Percentiles rank a stretch among this genome's conserved stretches.
Evolutionary conservation across 2,797 vertebrate species (phyloP).

Genomic region (Gallirallus australis): DNA sequence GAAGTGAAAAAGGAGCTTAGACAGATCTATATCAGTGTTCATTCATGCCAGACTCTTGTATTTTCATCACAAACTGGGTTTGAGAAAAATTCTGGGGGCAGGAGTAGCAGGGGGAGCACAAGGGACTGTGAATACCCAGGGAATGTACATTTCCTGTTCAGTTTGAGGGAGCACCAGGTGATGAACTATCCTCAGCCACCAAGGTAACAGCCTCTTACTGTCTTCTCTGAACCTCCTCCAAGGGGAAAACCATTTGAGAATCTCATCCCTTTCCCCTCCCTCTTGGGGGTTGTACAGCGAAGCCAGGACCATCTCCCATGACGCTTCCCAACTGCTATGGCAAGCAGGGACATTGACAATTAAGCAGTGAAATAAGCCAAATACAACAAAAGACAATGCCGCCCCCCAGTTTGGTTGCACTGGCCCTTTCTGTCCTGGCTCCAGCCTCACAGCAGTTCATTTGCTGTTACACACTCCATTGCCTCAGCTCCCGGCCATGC

Average conservation of each 20-base stretch:
- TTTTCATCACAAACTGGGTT: slow-evolving; percentile 10
- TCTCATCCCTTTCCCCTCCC: not conserved
- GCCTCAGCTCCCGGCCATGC: not conserved
- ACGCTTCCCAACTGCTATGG: not conserved
- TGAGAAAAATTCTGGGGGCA: slow-evolving; percentile 19
- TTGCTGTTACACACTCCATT: not conserved
- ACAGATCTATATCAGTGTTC: slow-evolving; percentile 54
- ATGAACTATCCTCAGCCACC: not conserved
- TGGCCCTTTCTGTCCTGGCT: not conserved
- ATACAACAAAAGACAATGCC: not conserved
- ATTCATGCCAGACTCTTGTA: slow-evolving; percentile 53
- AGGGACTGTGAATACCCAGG: not conserved
- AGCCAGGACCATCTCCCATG: not conserved
- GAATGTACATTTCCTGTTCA: not conserved
- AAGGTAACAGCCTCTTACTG: not conserved
- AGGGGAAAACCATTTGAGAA: not conserved
- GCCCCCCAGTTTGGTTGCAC: not conserved
- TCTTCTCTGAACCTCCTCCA: not conserved
- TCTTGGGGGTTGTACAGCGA: not conserved
- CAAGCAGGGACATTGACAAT: not conserved
- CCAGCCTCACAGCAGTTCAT: not conserved
- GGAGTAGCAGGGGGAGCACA: not conserved
- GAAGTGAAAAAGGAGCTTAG: slow-evolving; percentile 60
- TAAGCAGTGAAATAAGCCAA: not conserved
- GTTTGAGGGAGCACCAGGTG: not conserved